Evolutionary conservation across 2,888 invertebrate species (phyloP).

Genomic region (Ochropleura leucogaster): DNA sequence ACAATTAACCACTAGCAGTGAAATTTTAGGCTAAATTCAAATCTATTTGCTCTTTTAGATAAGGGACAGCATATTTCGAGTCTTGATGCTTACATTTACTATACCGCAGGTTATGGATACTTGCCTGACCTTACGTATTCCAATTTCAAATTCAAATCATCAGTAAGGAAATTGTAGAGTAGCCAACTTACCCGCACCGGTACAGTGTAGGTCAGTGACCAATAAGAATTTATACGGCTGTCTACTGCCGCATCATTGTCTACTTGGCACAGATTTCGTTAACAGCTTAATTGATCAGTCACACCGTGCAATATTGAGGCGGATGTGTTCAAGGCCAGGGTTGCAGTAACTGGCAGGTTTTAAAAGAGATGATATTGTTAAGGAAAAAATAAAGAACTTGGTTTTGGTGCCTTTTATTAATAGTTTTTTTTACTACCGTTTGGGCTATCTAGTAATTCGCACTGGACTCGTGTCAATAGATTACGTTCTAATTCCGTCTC

Average conservation of each 20-base stretch:
- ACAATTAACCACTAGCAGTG: not conserved
- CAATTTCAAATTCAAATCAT: not conserved
- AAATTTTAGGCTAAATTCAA: not conserved
- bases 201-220: slow-evolving; percentile 30
- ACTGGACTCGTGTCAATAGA: not conserved
- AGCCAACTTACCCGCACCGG: slow-evolving; percentile 17
- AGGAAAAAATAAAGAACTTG: not conserved
- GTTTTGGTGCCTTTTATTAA: not conserved
- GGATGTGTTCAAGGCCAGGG: slow-evolving; percentile 42
- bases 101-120: not conserved
- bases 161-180: not conserved
- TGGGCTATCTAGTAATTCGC: no score
- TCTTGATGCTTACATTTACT: not conserved
- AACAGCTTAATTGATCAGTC: slow-evolving; percentile 37
- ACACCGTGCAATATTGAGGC: slow-evolving; percentile 24
- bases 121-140: not conserved
- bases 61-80: not conserved
- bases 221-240: slow-evolving; percentile 44
- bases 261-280: slow-evolving; percentile 47
- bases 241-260: slow-evolving; percentile 15
- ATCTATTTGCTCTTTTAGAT: not conserved
- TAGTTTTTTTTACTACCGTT: not conserved
- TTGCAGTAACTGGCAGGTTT: slow-evolving; percentile 1
- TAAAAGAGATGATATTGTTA: not conserved
- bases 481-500: not conserved